These are phyloP conservation scores for Zeuzera pyrina DNA, from an alignment of 2,888 invertebrate genomes.

Conservation along the genomic window DNA sequence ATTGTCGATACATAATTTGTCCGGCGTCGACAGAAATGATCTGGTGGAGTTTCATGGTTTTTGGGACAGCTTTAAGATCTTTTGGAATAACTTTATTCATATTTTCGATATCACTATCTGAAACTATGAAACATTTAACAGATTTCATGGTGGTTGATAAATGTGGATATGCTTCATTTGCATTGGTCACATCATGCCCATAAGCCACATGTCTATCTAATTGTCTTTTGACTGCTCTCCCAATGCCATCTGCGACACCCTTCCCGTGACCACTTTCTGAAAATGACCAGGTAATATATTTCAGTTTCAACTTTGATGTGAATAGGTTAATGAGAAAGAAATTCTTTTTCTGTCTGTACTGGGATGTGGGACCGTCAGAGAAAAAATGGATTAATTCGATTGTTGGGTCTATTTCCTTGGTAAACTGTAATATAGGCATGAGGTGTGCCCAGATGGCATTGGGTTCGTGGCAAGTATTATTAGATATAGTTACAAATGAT, in stretches of 20 bases:
- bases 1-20: slow-evolving; percentile 7
- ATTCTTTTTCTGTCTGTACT: slow-evolving; percentile 15
- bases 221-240: no score
- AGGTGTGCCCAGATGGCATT: slow-evolving; percentile 10
- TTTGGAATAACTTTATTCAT: slow-evolving; percentile 9
- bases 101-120: slow-evolving; percentile 8
- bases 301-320: slow-evolving; percentile 4
- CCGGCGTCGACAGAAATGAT: slow-evolving; percentile 2
- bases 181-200: slow-evolving; percentile 10
- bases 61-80: slow-evolving; percentile 8
- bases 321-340: slow-evolving; percentile 12
- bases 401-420: slow-evolving; percentile 6
- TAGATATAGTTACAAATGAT: slow-evolving; percentile 16
- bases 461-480: slow-evolving; percentile 8
- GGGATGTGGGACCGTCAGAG: slow-evolving; percentile 12
- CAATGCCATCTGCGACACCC: no score
- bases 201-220: slow-evolving; percentile 14
- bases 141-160: slow-evolving; percentile 9
- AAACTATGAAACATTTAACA: slow-evolving; percentile 8
- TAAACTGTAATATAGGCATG: slow-evolving; percentile 5
- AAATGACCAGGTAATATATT: slow-evolving; percentile 12
- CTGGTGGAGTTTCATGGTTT: slow-evolving; percentile 11
- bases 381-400: slow-evolving; percentile 11
- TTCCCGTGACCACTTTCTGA: no score
- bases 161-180: slow-evolving; percentile 8